phyloP scores from a whole-genome alignment of 2,888 invertebrate genomes.

The Cynaeus angustus region DNA sequence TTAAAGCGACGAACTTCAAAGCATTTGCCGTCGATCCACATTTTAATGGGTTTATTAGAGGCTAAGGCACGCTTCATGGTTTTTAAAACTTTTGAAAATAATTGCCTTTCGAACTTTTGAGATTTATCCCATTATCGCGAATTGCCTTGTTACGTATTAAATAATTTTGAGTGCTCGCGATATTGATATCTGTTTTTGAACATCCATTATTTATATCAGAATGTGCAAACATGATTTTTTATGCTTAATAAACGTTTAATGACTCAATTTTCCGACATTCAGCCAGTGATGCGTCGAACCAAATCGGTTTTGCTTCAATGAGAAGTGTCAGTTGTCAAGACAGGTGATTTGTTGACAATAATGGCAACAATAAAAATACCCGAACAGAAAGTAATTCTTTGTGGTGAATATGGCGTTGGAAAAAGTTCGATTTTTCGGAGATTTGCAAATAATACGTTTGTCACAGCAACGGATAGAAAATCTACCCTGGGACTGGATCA shows the following conservation, averaged over 20 bases:
- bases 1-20: conserved; percentile 58
- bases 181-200: no score
- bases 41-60: conserved; percentile 50
- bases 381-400: conserved; percentile 93
- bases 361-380: conserved; percentile 91
- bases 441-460: conserved; percentile 91
- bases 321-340: conserved; percentile 12
- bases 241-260: neutral
- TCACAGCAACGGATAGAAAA: conserved; percentile 86
- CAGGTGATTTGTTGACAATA: conserved; percentile 30
- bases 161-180: no score
- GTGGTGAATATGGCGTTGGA: conserved; percentile 97
- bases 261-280: conserved; percentile 13
- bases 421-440: conserved; percentile 95
- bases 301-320: conserved; percentile 15
- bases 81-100: conserved; percentile 2
- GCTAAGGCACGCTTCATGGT: conserved; percentile 38
- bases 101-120: conserved; percentile 15
- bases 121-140: conserved; percentile 29
- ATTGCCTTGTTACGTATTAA: neutral
- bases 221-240: neutral
- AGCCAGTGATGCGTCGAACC: conserved; percentile 6
- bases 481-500: conserved; percentile 95
- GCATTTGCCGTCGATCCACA: conserved; percentile 69
- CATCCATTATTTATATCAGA: neutral